phyloP scores from a whole-genome alignment of 2,113 vertebrate species.

The Oryctolagus cuniculus region mOryCun1.1 NC_091433.1:64835501-64836000 shows the following conservation, averaged over 20 bases:
- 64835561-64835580: background rate
- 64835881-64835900: background rate
- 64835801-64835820: background rate
- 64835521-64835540: background rate
- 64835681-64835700: background rate
- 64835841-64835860: background rate
- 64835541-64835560: background rate
- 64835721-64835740: background rate
- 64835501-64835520: background rate
- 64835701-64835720: background rate
- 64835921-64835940: background rate
- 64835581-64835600: background rate
- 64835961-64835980: background rate
- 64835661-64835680: background rate
- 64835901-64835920: background rate
- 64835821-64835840: background rate
- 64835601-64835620: too few relatives aligned
- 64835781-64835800: too few relatives aligned
- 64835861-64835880: background rate
- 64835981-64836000: too few relatives aligned
- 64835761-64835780: background rate
- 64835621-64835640: too few relatives aligned
- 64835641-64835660: background rate
- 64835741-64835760: background rate
- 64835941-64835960: background rate